phyloP scores from a whole-genome alignment of 2,797 vertebrate genomes.

The Arremon brunneinucha region DNA sequence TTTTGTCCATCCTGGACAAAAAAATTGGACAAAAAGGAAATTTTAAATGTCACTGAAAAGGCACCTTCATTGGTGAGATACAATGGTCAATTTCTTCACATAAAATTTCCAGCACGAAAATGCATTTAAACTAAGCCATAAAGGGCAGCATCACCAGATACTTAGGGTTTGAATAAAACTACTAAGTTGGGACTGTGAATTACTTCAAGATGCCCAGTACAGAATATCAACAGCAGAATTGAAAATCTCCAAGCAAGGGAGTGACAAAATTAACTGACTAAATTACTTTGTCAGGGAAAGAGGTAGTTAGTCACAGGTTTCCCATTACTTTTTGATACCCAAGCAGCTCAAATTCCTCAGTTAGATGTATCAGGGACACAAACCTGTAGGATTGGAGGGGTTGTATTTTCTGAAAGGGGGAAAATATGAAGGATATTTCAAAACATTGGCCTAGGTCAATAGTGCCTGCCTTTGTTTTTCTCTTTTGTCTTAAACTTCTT shows the following conservation, averaged over 20 bases:
- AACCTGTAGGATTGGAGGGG: rapidly evolving
- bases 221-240: background rate
- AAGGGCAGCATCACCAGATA: background rate
- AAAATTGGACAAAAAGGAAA: background rate
- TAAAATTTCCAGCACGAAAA: background rate
- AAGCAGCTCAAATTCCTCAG: background rate
- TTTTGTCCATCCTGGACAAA: background rate
- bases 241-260: background rate
- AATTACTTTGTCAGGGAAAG: background rate
- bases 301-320: background rate
- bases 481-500: background rate
- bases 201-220: background rate
- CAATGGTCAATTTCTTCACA: background rate
- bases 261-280: background rate
- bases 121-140: background rate
- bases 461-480: background rate
- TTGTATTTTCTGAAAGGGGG: background rate
- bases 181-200: background rate
- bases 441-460: background rate
- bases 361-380: background rate
- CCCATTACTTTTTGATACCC: background rate
- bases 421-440: rapidly evolving
- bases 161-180: background rate
- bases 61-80: background rate
- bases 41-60: background rate